Percentiles rank a stretch among this genome's conserved stretches.
phyloP scores from a whole-genome alignment of 2,113 vertebrate species.

The Microtus richardsoni region DNA sequence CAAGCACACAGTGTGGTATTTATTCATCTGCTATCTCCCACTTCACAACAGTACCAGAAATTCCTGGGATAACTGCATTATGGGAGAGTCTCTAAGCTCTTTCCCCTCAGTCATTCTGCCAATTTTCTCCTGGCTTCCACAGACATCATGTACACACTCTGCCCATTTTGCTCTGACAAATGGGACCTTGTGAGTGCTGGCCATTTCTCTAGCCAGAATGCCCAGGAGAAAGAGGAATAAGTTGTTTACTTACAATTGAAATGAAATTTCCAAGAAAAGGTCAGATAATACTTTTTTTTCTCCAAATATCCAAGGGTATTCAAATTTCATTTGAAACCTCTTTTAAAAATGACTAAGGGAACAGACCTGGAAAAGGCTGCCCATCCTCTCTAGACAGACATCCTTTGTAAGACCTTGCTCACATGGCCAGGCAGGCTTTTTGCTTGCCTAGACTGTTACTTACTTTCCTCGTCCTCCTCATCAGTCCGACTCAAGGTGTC shows the following conservation, averaged over 20 bases:
- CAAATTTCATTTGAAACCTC: background rate
- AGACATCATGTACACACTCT: background rate
- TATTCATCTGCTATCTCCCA: background rate
- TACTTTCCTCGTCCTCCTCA: slow-evolving; percentile 99
- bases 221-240: background rate
- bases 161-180: background rate
- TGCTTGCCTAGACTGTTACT: slow-evolving; percentile 64
- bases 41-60: background rate
- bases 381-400: background rate
- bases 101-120: background rate
- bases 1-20: background rate
- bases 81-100: background rate
- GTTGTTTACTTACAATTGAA: slow-evolving; percentile 8
- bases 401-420: background rate
- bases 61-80: background rate
- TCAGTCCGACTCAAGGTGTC: slow-evolving; percentile 97
- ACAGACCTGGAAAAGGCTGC: background rate
- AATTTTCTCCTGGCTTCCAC: background rate
- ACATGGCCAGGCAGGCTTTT: background rate
- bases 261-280: background rate
- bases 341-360: background rate
- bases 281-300: background rate
- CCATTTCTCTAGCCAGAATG: background rate
- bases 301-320: background rate
- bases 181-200: background rate